A percentile compares a stretch with the other conserved stretches of the same genome.
These are phyloP conservation scores for Clivina fossor DNA, from an alignment of 2,888 invertebrate species.

Conservation along the genomic window DNA sequence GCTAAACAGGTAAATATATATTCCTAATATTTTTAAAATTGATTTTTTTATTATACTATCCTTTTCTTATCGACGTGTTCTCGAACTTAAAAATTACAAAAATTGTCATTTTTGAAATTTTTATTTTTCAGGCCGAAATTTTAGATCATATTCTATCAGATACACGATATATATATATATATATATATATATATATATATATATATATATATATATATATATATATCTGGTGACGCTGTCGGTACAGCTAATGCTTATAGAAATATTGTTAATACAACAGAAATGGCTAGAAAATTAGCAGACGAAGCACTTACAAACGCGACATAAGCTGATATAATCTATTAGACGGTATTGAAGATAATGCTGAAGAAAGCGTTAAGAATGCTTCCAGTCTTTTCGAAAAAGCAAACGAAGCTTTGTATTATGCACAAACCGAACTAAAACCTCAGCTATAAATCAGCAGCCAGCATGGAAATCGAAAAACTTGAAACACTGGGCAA, in stretches of 20 bases:
- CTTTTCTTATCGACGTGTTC: too few species aligned
- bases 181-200: too few species aligned
- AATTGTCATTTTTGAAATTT: too few species aligned
- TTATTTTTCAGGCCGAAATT: constrained; percentile 58
- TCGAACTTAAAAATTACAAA: too few species aligned
- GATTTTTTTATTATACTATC: too few species aligned
- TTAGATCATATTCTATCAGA: constrained; percentile 65
- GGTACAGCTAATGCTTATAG: constrained; percentile 86
- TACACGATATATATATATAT: constrained; percentile 70
- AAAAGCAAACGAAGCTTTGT: constrained; percentile 53
- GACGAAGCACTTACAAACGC: too few species aligned
- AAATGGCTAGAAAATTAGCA: constrained; percentile 67
- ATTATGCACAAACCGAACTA: constrained; percentile 54
- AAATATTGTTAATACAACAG: constrained; percentile 76
- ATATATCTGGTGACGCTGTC: constrained; percentile 77
- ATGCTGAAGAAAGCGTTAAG: constrained; percentile 54
- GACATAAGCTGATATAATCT: too few species aligned
- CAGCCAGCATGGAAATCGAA: constrained; percentile 59
- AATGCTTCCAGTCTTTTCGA: constrained; percentile 55
- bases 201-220: too few species aligned
- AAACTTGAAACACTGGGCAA: constrained; percentile 56
- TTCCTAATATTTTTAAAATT: too few species aligned
- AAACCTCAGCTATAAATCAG: constrained; percentile 61
- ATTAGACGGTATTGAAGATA: constrained; percentile 58
- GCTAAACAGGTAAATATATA: constrained; percentile 57